Evolutionary conservation across 2,113 vertebrate genomes (phyloP), one percentile per base, ranked within the genome.

Genomic region (Takifugu flavidus): DNA sequence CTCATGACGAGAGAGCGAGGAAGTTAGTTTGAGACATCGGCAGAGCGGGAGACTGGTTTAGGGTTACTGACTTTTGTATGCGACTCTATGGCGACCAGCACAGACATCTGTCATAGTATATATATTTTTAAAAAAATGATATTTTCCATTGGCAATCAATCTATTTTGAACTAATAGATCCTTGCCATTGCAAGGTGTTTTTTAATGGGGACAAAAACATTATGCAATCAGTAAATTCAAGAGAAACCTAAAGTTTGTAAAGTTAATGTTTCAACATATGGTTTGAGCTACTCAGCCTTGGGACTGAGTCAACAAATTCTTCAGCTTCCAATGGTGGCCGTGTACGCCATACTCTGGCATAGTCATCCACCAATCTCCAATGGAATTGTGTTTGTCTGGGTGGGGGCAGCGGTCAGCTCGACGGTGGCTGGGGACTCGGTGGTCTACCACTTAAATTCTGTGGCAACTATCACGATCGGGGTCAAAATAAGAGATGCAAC

Each of bases 321-420:
- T 10, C n/a, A 10, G n/a, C 15, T n/a, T 49, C n/a, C 47, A 49
- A 15, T n/a, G 15, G 47, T 10, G 47, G 47, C 45, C 14, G 13
- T 47, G 13, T 7, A 12, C 45, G 12, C n/a, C 45, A 14, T 46
- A n/a, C 50, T 51, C 74, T 74, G 56, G 31, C 74, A 76, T 25
- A 2, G 20, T 26, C 56, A 67, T 56, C 39, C 74, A 67, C 72
- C 57, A 43, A 63, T 39, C 57, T 78, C 42, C 70, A 51, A 56
- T 56, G 63, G 60, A 68, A 74, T 70, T 53, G 76, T 78, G 60
- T 71, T 78, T 69, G 59, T 74, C 55, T 75, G 53, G 49, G 51
- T 73, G 62, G 70, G 59, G 72, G 74, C 64, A 65, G 67, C 15
- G 60, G 80, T 73, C 72, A 71, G 71, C 57, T 53, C 61, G 61